These are phyloP conservation scores for Chionomys nivalis DNA, from an alignment of 2,113 vertebrate genomes.

Conservation along the genomic window DNA sequence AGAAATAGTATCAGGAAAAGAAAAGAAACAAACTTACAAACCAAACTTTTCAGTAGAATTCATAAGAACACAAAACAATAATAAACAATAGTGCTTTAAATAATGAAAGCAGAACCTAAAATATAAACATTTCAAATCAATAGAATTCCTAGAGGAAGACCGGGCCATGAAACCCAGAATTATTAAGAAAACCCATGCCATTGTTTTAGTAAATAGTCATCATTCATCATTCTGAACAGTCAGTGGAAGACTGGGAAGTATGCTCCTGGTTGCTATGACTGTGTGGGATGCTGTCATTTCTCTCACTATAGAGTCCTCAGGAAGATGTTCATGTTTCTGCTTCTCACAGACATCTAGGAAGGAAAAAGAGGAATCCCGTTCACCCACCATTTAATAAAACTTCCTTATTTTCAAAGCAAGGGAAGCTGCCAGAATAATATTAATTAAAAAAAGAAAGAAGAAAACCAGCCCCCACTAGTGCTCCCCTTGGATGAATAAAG, in stretches of 20 bases:
- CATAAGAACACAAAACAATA: not conserved
- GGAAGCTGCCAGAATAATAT: slow-evolving; percentile 71
- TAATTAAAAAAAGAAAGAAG: slow-evolving; percentile 53
- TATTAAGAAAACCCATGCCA: not conserved
- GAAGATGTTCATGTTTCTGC: slow-evolving; percentile 6
- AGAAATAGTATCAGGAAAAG: not conserved
- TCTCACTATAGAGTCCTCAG: not conserved
- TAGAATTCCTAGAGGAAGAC: slow-evolving; percentile 9
- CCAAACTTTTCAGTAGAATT: not conserved
- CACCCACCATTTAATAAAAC: slow-evolving; percentile 50
- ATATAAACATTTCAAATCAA: not conserved
- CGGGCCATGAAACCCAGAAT: not conserved
- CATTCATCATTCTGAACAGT: not conserved
- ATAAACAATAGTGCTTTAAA: not conserved
- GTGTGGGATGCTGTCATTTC: not conserved
- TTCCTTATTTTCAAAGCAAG: slow-evolving; percentile 59
- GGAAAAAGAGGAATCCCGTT: slow-evolving; percentile 15
- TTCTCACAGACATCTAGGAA: slow-evolving; percentile 41
- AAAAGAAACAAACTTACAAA: not conserved
- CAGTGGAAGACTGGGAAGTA: not conserved
- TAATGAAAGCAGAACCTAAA: not conserved
- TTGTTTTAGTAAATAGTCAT: slow-evolving; percentile 37
- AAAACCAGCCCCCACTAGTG: slow-evolving; percentile 30
- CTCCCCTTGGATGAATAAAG: slow-evolving; percentile 68
- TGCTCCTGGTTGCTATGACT: not conserved